Evolutionary conservation across 2,113 vertebrate species (phyloP).

Genomic region (Xenopus tropicalis): DNA sequence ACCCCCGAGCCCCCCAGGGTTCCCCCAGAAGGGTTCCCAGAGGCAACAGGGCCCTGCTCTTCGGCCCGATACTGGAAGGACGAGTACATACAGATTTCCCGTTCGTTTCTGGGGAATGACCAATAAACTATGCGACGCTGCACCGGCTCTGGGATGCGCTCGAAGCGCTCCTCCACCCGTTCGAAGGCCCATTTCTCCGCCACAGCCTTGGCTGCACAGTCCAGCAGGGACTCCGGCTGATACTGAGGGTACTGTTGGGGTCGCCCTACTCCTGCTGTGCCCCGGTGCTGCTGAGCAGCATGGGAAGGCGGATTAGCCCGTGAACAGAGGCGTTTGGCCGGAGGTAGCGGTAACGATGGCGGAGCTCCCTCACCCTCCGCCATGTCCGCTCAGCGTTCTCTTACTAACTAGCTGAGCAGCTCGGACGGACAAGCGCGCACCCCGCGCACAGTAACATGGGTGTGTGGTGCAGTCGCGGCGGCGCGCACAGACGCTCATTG

Average conservation of each 20-base stretch:
- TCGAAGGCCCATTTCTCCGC: slow-evolving; percentile 96
- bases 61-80: slow-evolving; percentile 86
- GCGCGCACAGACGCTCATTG: slow-evolving; percentile 10
- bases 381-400: slow-evolving; percentile 74
- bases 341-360: slow-evolving; percentile 66
- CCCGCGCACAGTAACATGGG: slow-evolving; percentile 9
- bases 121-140: slow-evolving; percentile 95
- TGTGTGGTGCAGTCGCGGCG: background rate
- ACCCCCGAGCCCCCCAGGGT: slow-evolving; percentile 38
- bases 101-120: slow-evolving; percentile 92
- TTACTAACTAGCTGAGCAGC: slow-evolving; percentile 54
- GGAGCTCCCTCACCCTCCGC: slow-evolving; percentile 87
- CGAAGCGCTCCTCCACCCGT: slow-evolving; percentile 91
- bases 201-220: slow-evolving; percentile 91
- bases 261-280: slow-evolving; percentile 59
- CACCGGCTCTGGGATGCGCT: slow-evolving; percentile 92
- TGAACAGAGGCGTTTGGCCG: slow-evolving; percentile 84
- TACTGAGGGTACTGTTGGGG: slow-evolving; percentile 63
- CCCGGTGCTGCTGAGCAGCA: slow-evolving; percentile 41
- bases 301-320: slow-evolving; percentile 61
- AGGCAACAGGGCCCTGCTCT: slow-evolving; percentile 63
- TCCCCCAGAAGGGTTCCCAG: slow-evolving; percentile 55
- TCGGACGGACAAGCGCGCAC: slow-evolving; percentile 50
- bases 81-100: slow-evolving; percentile 96
- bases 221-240: slow-evolving; percentile 87